Percentiles rank a stretch among this genome's conserved stretches.
Evolutionary conservation across 2,797 vertebrate genomes (phyloP).

Genomic region (Knipowitschia caucasica): DNA sequence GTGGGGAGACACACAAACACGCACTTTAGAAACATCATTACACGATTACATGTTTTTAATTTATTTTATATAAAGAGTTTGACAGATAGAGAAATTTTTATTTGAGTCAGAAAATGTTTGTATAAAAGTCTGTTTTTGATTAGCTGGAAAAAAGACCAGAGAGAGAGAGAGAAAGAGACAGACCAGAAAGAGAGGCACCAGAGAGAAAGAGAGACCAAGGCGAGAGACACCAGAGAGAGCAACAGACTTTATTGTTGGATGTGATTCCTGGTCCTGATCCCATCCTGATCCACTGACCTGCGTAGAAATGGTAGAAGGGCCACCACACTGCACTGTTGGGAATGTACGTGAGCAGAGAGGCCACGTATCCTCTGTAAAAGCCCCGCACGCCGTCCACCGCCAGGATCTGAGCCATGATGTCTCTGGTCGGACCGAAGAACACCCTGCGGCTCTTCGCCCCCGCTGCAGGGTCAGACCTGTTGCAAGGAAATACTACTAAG

Average conservation of each 20-base stretch:
- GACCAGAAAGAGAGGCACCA: no score
- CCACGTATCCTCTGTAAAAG: conserved; percentile 94
- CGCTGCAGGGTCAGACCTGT: conserved; percentile 22
- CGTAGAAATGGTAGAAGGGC: conserved; percentile 98
- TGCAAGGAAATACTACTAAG: no score
- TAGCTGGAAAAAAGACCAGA: no score
- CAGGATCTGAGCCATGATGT: conserved; percentile 90
- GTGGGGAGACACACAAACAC: conserved; percentile 26
- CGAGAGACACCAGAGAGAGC: no score
- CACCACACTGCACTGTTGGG: conserved; percentile 98
- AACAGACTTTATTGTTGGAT: no score
- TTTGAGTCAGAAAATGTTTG: no score
- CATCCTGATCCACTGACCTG: conserved; percentile 72
- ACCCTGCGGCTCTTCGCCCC: conserved; percentile 63
- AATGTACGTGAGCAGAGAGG: conserved; percentile 95
- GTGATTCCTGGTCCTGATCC: no score
- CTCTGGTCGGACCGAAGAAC: conserved; percentile 90
- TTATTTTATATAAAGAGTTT: no score
- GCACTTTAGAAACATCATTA: neutral
- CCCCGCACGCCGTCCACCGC: conserved; percentile 84
- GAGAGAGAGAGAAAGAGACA: no score
- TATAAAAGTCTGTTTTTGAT: no score
- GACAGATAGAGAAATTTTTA: no score
- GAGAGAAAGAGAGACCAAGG: no score
- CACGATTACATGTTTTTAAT: neutral